phyloP scores from a whole-genome alignment of 2,113 vertebrate genomes.

The Dromas ardeola region DNA sequence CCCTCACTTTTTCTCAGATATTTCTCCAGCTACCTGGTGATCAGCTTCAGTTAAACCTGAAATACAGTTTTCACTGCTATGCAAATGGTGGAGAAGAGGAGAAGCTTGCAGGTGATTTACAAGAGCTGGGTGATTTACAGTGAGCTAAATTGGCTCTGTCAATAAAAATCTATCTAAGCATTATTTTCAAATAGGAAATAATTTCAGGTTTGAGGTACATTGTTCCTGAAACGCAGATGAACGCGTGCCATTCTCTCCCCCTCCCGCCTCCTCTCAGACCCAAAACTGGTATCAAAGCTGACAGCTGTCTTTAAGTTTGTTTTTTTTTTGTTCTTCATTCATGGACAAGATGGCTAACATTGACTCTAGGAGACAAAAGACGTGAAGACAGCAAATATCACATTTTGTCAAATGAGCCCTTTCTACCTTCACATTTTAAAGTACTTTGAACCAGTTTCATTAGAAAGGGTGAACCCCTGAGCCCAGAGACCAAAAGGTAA shows the following conservation, averaged over 20 bases:
- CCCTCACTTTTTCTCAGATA: neutral
- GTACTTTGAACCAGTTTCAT: neutral
- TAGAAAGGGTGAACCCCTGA: neutral
- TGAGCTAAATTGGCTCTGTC: neutral
- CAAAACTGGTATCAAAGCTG: slow-evolving; percentile 32
- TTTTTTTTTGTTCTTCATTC: slow-evolving; percentile 10
- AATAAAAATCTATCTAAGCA: slow-evolving; percentile 10
- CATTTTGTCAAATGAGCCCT: neutral
- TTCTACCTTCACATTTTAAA: neutral
- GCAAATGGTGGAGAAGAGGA: neutral
- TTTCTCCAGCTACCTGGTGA: neutral
- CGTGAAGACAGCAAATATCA: neutral
- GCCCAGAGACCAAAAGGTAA: neutral
- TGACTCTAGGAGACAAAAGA: neutral
- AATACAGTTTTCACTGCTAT: neutral
- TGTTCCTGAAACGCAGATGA: slow-evolving; percentile 29
- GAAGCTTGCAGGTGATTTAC: neutral
- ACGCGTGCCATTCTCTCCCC: slow-evolving; percentile 12
- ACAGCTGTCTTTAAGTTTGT: neutral
- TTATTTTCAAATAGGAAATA: slow-evolving; percentile 37
- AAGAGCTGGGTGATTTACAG: neutral
- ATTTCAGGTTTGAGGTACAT: slow-evolving; percentile 15
- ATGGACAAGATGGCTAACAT: neutral
- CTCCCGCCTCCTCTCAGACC: neutral
- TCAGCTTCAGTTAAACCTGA: neutral